Conservation (phyloP, 92 coral and sea anemone genomes). For the Bergia sp. region DNA sequence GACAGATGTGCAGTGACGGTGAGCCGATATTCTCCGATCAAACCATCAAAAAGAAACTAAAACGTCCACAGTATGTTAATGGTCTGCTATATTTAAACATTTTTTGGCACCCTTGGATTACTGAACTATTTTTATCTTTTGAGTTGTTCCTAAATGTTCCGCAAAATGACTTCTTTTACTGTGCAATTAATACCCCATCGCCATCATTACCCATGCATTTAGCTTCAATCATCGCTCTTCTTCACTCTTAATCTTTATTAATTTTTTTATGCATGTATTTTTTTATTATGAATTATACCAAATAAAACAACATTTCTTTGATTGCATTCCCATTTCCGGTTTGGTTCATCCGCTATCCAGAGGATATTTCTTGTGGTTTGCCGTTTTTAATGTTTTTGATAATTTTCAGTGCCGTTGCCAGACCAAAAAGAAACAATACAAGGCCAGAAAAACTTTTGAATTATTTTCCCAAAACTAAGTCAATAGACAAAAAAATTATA, state of each 20-base stretch:
- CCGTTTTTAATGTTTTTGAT: not conserved
- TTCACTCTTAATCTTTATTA: not conserved
- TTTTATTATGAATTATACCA: not conserved
- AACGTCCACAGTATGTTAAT: not conserved
- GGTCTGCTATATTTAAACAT: constrained; percentile 18
- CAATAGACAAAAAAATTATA: too few species aligned
- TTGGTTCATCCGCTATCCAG: not conserved
- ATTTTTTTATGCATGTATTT: not conserved
- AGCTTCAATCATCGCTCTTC: constrained; percentile 17
- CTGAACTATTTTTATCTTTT: not conserved
- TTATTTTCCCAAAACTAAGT: too few species aligned
- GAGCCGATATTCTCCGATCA: not conserved
- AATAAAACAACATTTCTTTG: constrained; percentile 5
- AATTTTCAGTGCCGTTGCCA: too few species aligned
- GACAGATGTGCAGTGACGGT: not conserved
- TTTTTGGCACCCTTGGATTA: not conserved
- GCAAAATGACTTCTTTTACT: not conserved
- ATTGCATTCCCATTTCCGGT: constrained; percentile 15
- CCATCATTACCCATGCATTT: constrained; percentile 5
- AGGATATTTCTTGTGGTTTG: constrained; percentile 4
- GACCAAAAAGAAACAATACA: too few species aligned
- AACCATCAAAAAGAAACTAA: not conserved
- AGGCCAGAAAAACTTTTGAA: too few species aligned
- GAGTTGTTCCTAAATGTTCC: not conserved
- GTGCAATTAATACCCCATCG: not conserved